These are phyloP conservation scores for Paramormyrops hopkinsi DNA, from an alignment of 2,797 vertebrate species.

Conservation along the genomic window DNA sequence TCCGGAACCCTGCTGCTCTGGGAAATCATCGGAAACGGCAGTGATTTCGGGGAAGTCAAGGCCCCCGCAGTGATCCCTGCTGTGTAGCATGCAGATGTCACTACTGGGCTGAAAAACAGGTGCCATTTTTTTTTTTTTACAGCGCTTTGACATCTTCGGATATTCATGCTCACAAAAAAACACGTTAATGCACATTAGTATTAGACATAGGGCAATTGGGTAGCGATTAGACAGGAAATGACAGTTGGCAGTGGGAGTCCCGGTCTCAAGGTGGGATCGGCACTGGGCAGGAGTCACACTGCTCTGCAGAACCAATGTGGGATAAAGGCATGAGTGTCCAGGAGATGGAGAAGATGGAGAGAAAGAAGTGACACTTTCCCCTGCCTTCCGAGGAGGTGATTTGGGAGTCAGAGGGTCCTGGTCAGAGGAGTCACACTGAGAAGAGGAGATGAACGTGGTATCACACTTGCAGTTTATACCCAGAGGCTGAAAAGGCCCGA, in stretches of 20 bases:
- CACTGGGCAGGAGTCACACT: background rate
- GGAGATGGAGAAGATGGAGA: background rate
- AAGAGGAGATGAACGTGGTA: background rate
- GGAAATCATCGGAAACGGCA: background rate
- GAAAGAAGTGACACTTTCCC: background rate
- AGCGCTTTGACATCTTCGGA: background rate
- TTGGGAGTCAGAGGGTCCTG: background rate
- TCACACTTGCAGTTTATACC: background rate
- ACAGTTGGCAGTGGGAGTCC: background rate
- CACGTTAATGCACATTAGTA: background rate
- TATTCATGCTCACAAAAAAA: background rate
- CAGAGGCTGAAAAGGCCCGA: background rate
- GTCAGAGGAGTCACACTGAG: background rate
- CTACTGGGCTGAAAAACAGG: background rate
- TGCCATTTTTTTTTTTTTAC: background rate
- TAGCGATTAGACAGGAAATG: background rate
- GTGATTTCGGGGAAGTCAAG: background rate
- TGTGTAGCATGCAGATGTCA: background rate
- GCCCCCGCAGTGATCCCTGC: background rate
- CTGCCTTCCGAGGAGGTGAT: background rate
- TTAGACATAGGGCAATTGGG: background rate
- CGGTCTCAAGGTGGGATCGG: background rate
- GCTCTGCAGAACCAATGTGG: background rate
- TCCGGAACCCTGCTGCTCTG: background rate
- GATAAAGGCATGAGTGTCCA: background rate